phyloP scores from a whole-genome alignment of 64 coral and sea anemone genomes.

The Montipora cactus region DNA sequence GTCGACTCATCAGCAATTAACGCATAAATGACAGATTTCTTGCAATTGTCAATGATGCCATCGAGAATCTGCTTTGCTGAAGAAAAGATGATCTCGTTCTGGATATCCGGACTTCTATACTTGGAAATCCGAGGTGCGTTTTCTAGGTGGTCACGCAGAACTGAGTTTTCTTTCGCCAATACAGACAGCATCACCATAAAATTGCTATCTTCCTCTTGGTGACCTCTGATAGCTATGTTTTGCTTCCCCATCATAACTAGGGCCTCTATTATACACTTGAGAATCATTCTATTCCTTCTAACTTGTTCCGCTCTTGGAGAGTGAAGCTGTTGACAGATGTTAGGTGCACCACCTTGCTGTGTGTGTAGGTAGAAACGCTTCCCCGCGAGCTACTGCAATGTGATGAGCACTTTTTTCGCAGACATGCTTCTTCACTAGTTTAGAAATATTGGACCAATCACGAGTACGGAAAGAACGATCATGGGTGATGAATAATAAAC shows the following conservation, averaged over 20 bases:
- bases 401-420: slow-evolving; percentile 63
- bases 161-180: slow-evolving; percentile 58
- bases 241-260: slow-evolving; percentile 66
- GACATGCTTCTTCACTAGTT: slow-evolving; percentile 67
- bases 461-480: slow-evolving; percentile 58
- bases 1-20: slow-evolving; percentile 70
- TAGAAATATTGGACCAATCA: slow-evolving; percentile 78
- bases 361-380: slow-evolving; percentile 26
- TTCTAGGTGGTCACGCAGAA: slow-evolving; percentile 56
- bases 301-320: slow-evolving; percentile 48
- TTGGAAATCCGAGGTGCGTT: slow-evolving; percentile 51
- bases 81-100: slow-evolving; percentile 50
- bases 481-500: slow-evolving; percentile 53
- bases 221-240: slow-evolving; percentile 73
- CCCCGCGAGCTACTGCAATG: slow-evolving; percentile 27
- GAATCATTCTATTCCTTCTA: slow-evolving; percentile 45
- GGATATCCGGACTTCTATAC: slow-evolving; percentile 64
- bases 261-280: slow-evolving; percentile 65
- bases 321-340: slow-evolving; percentile 67
- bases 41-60: slow-evolving; percentile 47
- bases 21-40: slow-evolving; percentile 47
- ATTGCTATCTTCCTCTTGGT: slow-evolving; percentile 56
- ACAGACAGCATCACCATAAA: slow-evolving; percentile 59
- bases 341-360: slow-evolving; percentile 46
- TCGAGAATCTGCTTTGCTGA: slow-evolving; percentile 54